Base-by-base conservation (phyloP, 2,113 vertebrate genomes). In the Lethenteron reissneri region DNA sequence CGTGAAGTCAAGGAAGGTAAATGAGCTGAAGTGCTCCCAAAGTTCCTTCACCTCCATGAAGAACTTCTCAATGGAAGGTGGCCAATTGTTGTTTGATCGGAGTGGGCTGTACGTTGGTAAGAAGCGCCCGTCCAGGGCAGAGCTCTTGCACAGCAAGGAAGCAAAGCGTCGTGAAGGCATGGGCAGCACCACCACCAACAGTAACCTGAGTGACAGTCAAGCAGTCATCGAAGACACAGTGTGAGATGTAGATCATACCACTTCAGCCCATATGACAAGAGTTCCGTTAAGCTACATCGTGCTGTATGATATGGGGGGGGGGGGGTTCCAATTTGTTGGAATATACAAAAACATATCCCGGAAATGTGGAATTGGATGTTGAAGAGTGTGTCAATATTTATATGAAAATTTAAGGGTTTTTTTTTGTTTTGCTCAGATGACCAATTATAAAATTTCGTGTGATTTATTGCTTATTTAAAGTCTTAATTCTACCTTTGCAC, bases 261-360 rank as follows among this genome's bases (percentile, higher is more conserved):
- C 41, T 41, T 41, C 41, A 41, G 41, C 41, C 4, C 41, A 41
- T 41, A 41, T 41, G 41, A 41, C 5, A 41, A 41, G 6, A 5
- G 4, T 41, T 41, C 41, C 41, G 41, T 41, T 41, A 41, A 41
- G 41, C 41, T 41, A 41, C 41, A 41, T 41, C 5, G 83, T 87
- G 69, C 77, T 90, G 0, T 88, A 96, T 78, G 87, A 90, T 74
- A 91, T 84, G 71, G 70, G n/a, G 14, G 12, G 60, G 83, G 81
- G 75, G 57, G 1, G 69, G 12, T n/a, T 70, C 13, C 62, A 56
- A 12, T 10, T 25, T 58, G 14, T 56, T 41, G 4, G 64, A 56
- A 73, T 72, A 17, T 13, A 25, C 71, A 72, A 57, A 74, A 58
- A 56, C 21, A 70, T 13, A 12, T 41, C 41, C 41, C 41, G 41